Evolutionary conservation across 2,113 vertebrate genomes (phyloP), one percentile per base, ranked within the genome.

Genomic region (Chrysemys picta): DNA sequence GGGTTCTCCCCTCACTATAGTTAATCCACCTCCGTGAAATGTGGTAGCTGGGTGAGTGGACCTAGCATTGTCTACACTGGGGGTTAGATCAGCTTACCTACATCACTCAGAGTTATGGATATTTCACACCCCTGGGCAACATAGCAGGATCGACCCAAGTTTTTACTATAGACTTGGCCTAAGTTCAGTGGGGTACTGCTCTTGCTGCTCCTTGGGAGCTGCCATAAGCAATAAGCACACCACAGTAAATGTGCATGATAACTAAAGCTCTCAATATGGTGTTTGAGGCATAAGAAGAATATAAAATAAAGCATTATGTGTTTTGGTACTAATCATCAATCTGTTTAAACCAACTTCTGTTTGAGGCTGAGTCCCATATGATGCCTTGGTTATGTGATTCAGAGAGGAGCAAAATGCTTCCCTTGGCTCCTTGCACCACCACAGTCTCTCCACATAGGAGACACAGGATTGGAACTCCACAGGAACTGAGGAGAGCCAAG

Each of bases 321-420:
- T 93, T 49, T 94, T 78, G 47, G 84, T 79, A 92, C 92, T 96
- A 92, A 97, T 93, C 80, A 96, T 93, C 81, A 96, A 87, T 84
- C 82, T 82, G 87, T 91, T 91, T 59, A 42, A 57, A 53, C 3
- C 57, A 95, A 54, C 42, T 95, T 91, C 85, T 85, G 29, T 47
- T 80, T 75, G 88, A 72, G 47, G 42, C 14, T 79, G 52, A 49
- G 88, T 89, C 85, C 90, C 72, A 27, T 1, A 1, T 57, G 49
- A n/a, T 85, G 1, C 1, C 42, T 78, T 45, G 13, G 42, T 42
- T 78, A 47, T 7, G 8, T 45, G 42, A 78, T 47, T 78, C 42
- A 42, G 42, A 78, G 42, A 16, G 1, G 17, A 42, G 29, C 85
- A 52, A 90, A 91, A 89, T 69, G 35, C 29, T 42, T 75, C 31